phyloP scores from a whole-genome alignment of 2,113 vertebrate species.

The Phyllostomus discolor region DNA sequence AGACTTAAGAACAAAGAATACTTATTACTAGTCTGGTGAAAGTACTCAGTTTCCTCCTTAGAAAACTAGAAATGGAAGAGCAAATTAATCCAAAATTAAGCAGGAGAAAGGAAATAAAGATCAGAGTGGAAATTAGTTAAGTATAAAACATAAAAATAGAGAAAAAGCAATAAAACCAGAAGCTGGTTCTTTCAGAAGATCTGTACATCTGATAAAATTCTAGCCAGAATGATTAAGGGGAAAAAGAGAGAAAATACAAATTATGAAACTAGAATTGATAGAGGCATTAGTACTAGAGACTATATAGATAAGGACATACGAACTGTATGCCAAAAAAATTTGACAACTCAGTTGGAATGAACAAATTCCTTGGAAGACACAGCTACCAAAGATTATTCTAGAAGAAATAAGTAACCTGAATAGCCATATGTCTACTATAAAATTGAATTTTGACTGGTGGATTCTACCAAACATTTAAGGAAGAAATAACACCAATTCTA shows the following conservation, averaged over 20 bases:
- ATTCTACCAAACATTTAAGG: neutral
- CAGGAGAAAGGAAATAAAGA: neutral
- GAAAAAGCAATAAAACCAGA: neutral
- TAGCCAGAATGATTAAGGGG: neutral
- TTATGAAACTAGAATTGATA: neutral
- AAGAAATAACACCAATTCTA: neutral
- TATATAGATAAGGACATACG: neutral
- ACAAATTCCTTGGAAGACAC: neutral
- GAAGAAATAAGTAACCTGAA: neutral
- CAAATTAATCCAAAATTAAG: neutral
- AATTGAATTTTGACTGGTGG: constrained; percentile 15
- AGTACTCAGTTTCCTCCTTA: neutral
- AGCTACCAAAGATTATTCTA: neutral
- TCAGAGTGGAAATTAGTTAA: neutral
- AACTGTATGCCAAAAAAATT: no score
- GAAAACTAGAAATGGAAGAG: neutral
- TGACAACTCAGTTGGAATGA: neutral
- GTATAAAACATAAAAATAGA: neutral
- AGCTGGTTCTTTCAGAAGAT: neutral
- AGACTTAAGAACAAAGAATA: neutral
- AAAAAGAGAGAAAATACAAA: neutral
- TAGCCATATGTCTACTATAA: neutral
- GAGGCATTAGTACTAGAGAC: neutral
- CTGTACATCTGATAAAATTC: neutral
- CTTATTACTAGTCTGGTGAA: neutral